A percentile compares a stretch with the other conserved stretches of the same genome.
phyloP scores from a whole-genome alignment of 2,888 invertebrate genomes.

The Tricholauxania praeusta region DNA sequence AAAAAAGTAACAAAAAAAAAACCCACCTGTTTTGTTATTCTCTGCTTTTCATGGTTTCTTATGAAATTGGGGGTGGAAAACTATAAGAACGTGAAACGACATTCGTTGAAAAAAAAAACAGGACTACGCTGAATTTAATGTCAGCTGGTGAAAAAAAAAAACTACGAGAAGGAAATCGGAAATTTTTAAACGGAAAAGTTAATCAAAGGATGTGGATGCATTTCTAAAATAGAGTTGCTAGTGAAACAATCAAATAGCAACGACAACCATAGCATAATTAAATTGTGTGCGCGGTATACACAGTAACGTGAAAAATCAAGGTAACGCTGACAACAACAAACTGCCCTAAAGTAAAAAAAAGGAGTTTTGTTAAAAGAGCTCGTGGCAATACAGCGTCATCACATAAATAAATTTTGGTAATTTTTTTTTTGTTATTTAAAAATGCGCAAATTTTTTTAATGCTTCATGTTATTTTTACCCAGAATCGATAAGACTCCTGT shows the following conservation, averaged over 20 bases:
- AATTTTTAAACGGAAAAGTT: conserved; percentile 16
- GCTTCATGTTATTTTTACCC: too few species aligned
- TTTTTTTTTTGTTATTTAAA: too few species aligned
- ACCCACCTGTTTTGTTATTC: conserved; percentile 15
- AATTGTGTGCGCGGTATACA: not conserved
- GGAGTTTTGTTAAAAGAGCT: too few species aligned
- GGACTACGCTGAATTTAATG: conserved; percentile 1
- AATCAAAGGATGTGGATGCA: not conserved
- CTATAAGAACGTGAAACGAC: not conserved
- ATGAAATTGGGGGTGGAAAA: not conserved
- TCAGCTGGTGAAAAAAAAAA: conserved; percentile 25
- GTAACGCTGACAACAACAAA: conserved; percentile 17
- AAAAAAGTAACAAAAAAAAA: not conserved
- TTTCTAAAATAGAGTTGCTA: not conserved
- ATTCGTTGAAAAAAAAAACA: not conserved
- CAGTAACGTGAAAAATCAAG: conserved; percentile 9
- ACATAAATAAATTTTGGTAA: too few species aligned
- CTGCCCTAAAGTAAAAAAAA: not conserved
- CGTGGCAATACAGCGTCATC: too few species aligned
- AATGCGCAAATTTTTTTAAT: too few species aligned
- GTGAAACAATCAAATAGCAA: not conserved
- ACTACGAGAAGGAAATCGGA: not conserved
- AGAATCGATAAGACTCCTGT: not conserved
- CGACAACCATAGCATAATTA: not conserved
- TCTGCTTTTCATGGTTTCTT: not conserved